Evolutionary conservation across 2,113 vertebrate species (phyloP).

Genomic region (Labrus mixtus): DNA sequence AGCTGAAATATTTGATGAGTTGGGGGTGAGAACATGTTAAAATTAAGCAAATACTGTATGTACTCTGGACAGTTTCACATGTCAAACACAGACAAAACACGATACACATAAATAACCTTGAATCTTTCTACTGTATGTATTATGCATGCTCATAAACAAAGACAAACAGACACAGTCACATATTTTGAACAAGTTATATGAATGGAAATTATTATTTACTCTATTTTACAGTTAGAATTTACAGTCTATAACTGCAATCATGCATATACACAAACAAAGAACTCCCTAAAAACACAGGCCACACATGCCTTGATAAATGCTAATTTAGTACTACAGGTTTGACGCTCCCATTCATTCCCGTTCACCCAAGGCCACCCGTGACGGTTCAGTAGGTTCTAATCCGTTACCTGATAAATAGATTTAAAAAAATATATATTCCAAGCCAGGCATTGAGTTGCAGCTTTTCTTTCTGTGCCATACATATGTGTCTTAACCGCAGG

Average conservation of each 20-base stretch:
- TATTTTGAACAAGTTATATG: constrained; percentile 4
- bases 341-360: constrained; percentile 51
- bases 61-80: constrained; percentile 8
- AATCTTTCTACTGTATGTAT: constrained; percentile 13
- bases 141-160: constrained; percentile 35
- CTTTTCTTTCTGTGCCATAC: constrained; percentile 49
- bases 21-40: neutral
- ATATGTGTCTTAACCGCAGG: constrained; percentile 58
- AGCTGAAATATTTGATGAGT: neutral
- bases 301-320: constrained; percentile 41
- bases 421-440: constrained; percentile 67
- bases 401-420: constrained; percentile 75
- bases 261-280: neutral
- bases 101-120: constrained; percentile 4
- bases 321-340: constrained; percentile 49
- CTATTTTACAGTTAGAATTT: neutral
- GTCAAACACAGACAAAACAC: neutral
- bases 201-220: neutral
- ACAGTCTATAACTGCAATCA: constrained; percentile 10
- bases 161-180: neutral
- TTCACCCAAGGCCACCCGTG: constrained; percentile 61
- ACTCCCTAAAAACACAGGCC: neutral
- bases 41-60: neutral
- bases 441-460: constrained; percentile 60
- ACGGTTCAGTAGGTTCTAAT: constrained; percentile 63